Evolutionary conservation across 2,797 vertebrate genomes (phyloP).

Genomic region (Dendrocincla fuliginosa): DNA sequence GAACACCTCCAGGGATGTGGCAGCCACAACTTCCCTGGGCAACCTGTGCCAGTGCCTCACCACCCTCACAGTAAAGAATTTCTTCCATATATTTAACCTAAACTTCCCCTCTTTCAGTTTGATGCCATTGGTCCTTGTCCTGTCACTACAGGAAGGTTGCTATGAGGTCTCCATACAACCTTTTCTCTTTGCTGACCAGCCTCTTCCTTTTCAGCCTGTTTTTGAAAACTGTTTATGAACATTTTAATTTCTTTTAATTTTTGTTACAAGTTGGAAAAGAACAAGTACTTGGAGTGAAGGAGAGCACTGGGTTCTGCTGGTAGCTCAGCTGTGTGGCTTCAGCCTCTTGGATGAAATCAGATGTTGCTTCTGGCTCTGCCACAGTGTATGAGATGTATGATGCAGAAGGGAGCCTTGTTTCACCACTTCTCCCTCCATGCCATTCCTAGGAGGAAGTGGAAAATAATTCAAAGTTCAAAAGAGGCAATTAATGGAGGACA

Average conservation of each 20-base stretch:
- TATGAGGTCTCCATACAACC: rapidly evolving
- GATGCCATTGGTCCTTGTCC: background rate
- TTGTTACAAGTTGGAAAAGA: rapidly evolving
- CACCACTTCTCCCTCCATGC: background rate
- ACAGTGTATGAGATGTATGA: rapidly evolving
- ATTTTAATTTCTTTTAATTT: background rate
- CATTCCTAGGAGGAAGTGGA: background rate
- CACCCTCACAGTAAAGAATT: background rate
- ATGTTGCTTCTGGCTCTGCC: rapidly evolving
- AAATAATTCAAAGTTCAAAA: background rate
- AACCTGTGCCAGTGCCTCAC: background rate
- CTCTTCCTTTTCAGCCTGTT: background rate
- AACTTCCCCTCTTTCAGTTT: background rate
- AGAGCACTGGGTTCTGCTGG: background rate
- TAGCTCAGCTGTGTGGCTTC: background rate
- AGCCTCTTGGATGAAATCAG: background rate
- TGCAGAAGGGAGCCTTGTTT: background rate
- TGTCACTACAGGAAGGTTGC: rapidly evolving
- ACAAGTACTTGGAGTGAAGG: background rate
- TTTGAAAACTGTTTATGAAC: background rate
- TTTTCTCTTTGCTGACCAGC: background rate
- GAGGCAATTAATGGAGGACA: background rate
- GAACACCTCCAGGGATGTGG: background rate
- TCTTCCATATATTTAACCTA: background rate
- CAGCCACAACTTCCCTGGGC: background rate